Percentiles rank a stretch among this genome's conserved stretches.
phyloP scores from a whole-genome alignment of 2,888 invertebrate genomes.

The Sarcophaga variegata region DNA sequence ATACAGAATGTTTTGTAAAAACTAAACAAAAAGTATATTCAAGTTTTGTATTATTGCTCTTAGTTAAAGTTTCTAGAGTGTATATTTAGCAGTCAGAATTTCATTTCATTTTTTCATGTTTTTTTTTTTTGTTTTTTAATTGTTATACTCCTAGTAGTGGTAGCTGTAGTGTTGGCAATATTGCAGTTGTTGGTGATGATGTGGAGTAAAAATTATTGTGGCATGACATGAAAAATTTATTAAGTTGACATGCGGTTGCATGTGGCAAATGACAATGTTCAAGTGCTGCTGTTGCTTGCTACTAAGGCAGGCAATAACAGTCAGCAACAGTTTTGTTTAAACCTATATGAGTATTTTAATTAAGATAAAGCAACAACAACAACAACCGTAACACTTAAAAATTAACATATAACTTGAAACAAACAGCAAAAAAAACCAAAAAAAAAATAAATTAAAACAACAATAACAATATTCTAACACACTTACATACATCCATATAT shows the following conservation, averaged over 20 bases:
- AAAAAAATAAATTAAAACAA: not conserved
- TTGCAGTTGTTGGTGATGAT: conserved; percentile 50
- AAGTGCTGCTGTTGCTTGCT: conserved; percentile 60
- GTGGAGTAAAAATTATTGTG: conserved; percentile 68
- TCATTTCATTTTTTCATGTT: too few relatives aligned
- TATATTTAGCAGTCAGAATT: too few relatives aligned
- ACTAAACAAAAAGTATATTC: too few relatives aligned
- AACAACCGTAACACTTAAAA: conserved; percentile 64
- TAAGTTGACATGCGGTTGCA: conserved; percentile 69
- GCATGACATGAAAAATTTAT: conserved; percentile 71
- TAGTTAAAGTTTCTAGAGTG: too few relatives aligned
- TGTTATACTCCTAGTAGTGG: not conserved
- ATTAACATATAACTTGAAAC: conserved; percentile 53
- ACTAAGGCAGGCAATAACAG: conserved; percentile 58
- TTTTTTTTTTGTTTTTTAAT: too few relatives aligned
- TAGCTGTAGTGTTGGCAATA: conserved; percentile 25
- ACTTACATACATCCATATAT: conserved; percentile 12
- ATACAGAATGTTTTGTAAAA: not conserved
- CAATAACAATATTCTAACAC: conserved; percentile 34
- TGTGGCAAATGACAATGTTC: conserved; percentile 69
- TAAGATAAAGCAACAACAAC: conserved; percentile 51
- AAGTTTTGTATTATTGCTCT: too few relatives aligned
- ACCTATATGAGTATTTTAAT: conserved; percentile 12
- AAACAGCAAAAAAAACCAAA: not conserved
- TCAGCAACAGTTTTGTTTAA: conserved; percentile 50